These are phyloP conservation scores for Alces alces DNA, from an alignment of 2,113 vertebrate species.

Conservation along the genomic window DNA sequence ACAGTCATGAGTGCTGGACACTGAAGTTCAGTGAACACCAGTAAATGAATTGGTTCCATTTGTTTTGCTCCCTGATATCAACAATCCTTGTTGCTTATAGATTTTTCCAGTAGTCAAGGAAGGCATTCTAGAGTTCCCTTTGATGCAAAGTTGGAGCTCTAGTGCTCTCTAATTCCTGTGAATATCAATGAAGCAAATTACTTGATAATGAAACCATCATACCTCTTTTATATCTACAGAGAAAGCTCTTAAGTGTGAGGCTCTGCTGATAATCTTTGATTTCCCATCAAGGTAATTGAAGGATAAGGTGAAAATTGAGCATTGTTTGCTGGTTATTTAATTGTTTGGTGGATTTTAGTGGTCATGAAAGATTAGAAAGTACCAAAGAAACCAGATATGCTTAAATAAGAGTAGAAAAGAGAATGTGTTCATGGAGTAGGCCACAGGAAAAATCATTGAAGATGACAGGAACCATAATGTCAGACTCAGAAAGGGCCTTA, in stretches of 20 bases:
- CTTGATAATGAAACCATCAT: background rate
- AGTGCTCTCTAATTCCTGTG: background rate
- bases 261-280: background rate
- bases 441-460: background rate
- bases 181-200: background rate
- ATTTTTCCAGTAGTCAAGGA: background rate
- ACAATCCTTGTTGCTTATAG: background rate
- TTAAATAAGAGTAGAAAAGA: background rate
- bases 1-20: background rate
- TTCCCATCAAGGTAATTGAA: background rate
- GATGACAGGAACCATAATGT: background rate
- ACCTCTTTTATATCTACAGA: background rate
- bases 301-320: background rate
- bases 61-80: background rate
- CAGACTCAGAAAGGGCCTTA: background rate
- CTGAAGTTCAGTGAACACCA: background rate
- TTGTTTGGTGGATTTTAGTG: background rate
- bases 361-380: background rate
- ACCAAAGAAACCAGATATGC: background rate
- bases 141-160: background rate
- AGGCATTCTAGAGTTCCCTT: background rate
- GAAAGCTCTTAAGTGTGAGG: background rate
- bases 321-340: background rate
- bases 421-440: background rate
- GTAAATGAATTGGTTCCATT: background rate